Evolutionary conservation across 2,113 vertebrate genomes (phyloP).

Genomic region (Callospermophilus lateralis): DNA sequence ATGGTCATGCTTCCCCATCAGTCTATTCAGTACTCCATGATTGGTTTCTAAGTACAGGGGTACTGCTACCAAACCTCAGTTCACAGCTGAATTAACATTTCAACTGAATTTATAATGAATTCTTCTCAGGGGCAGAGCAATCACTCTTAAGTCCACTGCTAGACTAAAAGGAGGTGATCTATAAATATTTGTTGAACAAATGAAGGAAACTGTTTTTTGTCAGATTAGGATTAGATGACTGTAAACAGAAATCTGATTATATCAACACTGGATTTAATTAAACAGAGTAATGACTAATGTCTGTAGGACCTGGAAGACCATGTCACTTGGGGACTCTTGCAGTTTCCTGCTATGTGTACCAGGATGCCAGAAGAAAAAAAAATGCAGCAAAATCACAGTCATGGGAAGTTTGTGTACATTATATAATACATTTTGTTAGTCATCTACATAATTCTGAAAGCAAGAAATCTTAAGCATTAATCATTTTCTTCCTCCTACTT

Average conservation of each 20-base stretch:
- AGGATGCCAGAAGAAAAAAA: not conserved
- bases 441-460: conserved; percentile 25
- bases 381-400: not conserved
- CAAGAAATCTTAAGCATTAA: not conserved
- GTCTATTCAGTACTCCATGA: not conserved
- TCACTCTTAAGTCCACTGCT: not conserved
- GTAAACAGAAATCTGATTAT: conserved; percentile 18
- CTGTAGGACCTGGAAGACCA: not conserved
- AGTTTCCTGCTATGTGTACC: not conserved
- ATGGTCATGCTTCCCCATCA: not conserved
- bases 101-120: not conserved
- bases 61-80: not conserved
- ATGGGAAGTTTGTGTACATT: not conserved
- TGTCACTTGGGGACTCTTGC: not conserved
- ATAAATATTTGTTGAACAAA: not conserved
- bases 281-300: conserved; percentile 10
- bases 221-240: conserved; percentile 10
- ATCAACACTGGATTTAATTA: conserved; percentile 10
- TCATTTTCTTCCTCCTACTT: not conserved
- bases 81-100: not conserved
- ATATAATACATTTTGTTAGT: not conserved
- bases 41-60: not conserved
- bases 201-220: not conserved
- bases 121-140: not conserved
- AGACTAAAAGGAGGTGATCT: not conserved